These are phyloP conservation scores for Hirtodrosophila histrioides DNA, from an alignment of 2,888 invertebrate genomes.

Conservation along the genomic window DNA sequence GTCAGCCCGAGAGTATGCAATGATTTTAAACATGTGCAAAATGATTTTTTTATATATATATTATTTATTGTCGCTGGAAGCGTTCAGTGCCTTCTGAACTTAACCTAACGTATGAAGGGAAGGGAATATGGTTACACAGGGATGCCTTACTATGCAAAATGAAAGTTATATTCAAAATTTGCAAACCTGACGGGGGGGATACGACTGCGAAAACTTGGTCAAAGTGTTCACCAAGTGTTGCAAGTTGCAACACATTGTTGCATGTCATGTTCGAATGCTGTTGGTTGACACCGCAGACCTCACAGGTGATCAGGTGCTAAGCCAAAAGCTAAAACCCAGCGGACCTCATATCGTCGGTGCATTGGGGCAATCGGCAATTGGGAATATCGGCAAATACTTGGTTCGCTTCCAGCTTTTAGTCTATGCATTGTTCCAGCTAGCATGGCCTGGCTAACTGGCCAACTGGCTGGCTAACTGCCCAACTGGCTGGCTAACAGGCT, in stretches of 20 bases:
- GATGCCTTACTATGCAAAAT: no score
- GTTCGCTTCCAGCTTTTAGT: constrained; percentile 6
- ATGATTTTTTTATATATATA: no score
- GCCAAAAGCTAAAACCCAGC: constrained; percentile 7
- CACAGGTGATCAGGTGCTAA: constrained; percentile 1
- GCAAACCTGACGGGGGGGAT: background rate
- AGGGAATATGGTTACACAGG: no score
- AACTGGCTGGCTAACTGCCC: constrained; percentile 12
- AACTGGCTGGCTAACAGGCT: constrained; percentile 35
- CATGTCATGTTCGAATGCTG: constrained; percentile 20
- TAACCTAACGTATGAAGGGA: no score
- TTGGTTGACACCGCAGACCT: constrained; percentile 13
- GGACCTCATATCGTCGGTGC: constrained; percentile 19
- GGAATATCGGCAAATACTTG: constrained; percentile 2
- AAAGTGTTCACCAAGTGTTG: constrained; percentile 11
- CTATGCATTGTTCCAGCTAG: constrained; percentile 31
- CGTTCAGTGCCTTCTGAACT: no score
- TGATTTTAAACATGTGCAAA: background rate
- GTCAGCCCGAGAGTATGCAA: constrained; percentile 16
- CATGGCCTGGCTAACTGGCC: constrained; percentile 11
- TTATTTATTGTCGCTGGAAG: no score
- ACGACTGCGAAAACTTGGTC: constrained; percentile 1
- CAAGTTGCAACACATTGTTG: constrained; percentile 18
- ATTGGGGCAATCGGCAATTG: constrained; percentile 48
- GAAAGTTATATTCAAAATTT: background rate